Evolutionary conservation across 2,888 invertebrate genomes (phyloP).

Genomic region (Bibio marci): DNA sequence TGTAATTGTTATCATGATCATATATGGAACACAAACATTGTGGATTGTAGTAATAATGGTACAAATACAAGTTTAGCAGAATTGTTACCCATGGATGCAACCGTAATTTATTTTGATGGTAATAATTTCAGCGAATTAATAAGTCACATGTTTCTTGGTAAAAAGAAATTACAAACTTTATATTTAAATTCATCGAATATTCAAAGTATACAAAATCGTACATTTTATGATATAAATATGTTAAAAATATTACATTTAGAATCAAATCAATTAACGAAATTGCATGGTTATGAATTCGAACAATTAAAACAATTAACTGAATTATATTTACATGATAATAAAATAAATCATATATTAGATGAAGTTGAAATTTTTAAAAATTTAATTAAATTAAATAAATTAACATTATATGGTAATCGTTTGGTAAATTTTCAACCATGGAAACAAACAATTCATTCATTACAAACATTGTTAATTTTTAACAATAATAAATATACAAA

Average conservation of each 20-base stretch:
- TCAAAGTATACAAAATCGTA: conserved; percentile 57
- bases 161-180: conserved; percentile 60
- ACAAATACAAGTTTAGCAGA: conserved; percentile 57
- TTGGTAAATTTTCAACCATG: conserved; percentile 61
- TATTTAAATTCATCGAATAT: conserved; percentile 66
- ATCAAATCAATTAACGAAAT: conserved; percentile 50
- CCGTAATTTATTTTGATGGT: conserved; percentile 71
- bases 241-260: conserved; percentile 60
- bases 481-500: conserved; percentile 66
- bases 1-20: conserved; percentile 79
- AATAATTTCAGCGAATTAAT: conserved; percentile 61
- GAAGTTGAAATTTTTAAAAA: conserved; percentile 60
- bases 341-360: conserved; percentile 53
- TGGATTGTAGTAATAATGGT: conserved; percentile 63
- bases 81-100: conserved; percentile 77
- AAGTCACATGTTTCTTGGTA: conserved; percentile 74
- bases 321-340: conserved; percentile 60
- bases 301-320: conserved; percentile 54
- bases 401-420: conserved; percentile 60
- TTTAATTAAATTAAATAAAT: conserved; percentile 50
- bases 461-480: conserved; percentile 40
- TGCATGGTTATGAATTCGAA: conserved; percentile 65
- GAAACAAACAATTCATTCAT: conserved; percentile 40
- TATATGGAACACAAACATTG: conserved; percentile 70
- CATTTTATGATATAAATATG: conserved; percentile 63